Evolutionary conservation across 2,113 vertebrate genomes (phyloP).

Genomic region (Pantherophis guttatus): DNA sequence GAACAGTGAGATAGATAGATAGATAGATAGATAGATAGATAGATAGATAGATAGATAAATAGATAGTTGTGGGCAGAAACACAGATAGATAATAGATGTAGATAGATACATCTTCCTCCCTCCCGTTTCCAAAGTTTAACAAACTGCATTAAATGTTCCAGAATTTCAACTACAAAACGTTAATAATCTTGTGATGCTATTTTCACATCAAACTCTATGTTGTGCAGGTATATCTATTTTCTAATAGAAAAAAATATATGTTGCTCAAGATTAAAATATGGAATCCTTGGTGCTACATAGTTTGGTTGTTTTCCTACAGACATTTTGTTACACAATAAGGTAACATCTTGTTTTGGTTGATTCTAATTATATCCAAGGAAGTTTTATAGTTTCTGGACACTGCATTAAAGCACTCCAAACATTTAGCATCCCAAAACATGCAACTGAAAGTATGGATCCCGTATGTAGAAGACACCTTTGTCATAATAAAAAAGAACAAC

Average conservation of each 20-base stretch:
- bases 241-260: neutral
- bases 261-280: neutral
- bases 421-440: neutral
- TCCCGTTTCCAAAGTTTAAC: constrained; percentile 36
- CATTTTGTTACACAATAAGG: neutral
- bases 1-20: neutral
- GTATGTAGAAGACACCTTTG: neutral
- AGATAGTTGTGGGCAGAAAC: too few relatives aligned
- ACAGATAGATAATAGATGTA: neutral
- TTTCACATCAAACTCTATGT: neutral
- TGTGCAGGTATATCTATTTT: neutral
- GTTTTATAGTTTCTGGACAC: neutral
- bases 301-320: neutral
- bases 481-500: neutral
- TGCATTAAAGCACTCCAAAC: neutral
- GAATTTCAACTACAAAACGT: constrained; percentile 8
- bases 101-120: neutral
- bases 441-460: neutral
- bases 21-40: too few relatives aligned
- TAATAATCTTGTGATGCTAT: neutral
- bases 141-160: constrained; percentile 44
- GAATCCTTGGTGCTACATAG: neutral
- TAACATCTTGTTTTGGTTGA: neutral
- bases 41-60: too few relatives aligned
- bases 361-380: neutral